Conservation (phyloP, 1,140 invertebrate genomes). For the Littorina saxatilis region DNA sequence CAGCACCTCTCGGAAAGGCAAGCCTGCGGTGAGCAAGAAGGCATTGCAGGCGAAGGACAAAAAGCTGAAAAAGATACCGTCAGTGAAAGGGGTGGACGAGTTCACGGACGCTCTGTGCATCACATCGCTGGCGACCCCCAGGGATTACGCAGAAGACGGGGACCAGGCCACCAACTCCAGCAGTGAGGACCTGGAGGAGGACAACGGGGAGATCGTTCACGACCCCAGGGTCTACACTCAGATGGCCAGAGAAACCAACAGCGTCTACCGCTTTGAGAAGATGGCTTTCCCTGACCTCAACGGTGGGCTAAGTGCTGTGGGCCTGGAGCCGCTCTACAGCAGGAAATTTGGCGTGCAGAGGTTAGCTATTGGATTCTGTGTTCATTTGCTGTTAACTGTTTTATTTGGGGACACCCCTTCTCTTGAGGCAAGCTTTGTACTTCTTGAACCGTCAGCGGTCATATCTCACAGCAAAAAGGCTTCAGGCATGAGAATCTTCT, state of each 20-base stretch:
- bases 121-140: constrained; percentile 45
- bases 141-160: constrained; percentile 45
- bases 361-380: too few relatives aligned
- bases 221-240: constrained; percentile 60
- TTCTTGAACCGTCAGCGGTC: too few relatives aligned
- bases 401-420: too few relatives aligned
- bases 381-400: too few relatives aligned
- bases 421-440: too few relatives aligned
- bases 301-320: constrained; percentile 57
- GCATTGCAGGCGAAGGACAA: constrained; percentile 51
- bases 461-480: too few relatives aligned
- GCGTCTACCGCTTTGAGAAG: constrained; percentile 71
- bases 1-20: constrained; percentile 58
- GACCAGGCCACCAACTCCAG: constrained; percentile 46
- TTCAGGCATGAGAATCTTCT: too few relatives aligned
- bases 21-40: constrained; percentile 50
- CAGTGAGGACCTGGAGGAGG: constrained; percentile 55
- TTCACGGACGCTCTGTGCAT: constrained; percentile 57
- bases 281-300: constrained; percentile 73
- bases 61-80: constrained; percentile 44
- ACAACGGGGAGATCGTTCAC: constrained; percentile 53
- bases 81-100: constrained; percentile 18
- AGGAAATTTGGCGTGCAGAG: constrained; percentile 74
- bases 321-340: constrained; percentile 64
- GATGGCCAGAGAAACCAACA: constrained; percentile 62